Evolutionary conservation across 2,113 vertebrate genomes (phyloP).

Genomic region (Choloepus hoffmanni): DNA sequence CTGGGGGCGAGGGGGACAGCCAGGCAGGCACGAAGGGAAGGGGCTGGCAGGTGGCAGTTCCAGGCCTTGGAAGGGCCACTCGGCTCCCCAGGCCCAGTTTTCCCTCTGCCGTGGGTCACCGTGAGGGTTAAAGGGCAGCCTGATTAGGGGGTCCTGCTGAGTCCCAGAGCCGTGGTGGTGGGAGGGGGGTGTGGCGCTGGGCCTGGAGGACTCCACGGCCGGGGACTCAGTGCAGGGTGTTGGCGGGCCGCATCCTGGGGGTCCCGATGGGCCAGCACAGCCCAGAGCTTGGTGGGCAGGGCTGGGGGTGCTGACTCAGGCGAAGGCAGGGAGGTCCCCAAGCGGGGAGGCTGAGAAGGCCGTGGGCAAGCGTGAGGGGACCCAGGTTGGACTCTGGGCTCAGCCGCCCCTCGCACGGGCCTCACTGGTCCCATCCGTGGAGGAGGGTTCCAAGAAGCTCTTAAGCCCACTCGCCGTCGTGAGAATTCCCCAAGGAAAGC

Average conservation of each 20-base stretch:
- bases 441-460: too few relatives aligned
- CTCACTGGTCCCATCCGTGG: too few relatives aligned
- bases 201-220: background rate
- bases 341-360: too few relatives aligned
- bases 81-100: background rate
- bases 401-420: background rate
- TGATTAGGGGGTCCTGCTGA: too few relatives aligned
- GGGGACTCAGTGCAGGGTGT: accelerated
- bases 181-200: too few relatives aligned
- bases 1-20: background rate
- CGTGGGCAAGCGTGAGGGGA: background rate
- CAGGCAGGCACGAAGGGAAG: too few relatives aligned
- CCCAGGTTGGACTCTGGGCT: background rate
- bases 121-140: too few relatives aligned
- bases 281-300: background rate
- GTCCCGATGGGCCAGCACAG: background rate
- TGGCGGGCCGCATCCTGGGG: too few relatives aligned
- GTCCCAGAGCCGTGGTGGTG: too few relatives aligned
- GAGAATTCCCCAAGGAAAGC: too few relatives aligned
- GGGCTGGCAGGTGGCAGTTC: background rate
- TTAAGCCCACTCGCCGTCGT: too few relatives aligned
- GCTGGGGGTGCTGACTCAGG: accelerated
- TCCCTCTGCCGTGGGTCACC: background rate
- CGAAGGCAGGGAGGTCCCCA: too few relatives aligned
- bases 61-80: background rate